Evolutionary conservation across 2,113 vertebrate species (phyloP).

Genomic region (Gobius niger): DNA sequence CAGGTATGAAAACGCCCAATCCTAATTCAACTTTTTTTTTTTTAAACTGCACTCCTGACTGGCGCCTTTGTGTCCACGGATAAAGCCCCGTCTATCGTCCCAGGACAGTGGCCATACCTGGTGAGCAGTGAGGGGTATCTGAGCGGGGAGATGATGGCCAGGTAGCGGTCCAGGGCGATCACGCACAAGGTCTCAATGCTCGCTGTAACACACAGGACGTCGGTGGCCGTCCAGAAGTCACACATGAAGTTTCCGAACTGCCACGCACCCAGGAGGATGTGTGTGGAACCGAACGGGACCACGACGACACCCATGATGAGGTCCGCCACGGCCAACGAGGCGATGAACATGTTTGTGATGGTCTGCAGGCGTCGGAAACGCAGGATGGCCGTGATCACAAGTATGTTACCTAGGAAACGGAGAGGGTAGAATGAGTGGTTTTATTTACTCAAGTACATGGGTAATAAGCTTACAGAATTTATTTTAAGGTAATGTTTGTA

Average conservation of each 20-base stretch:
- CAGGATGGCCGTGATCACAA: conserved; percentile 93
- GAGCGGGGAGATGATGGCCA: conserved; percentile 94
- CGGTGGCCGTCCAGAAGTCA: conserved; percentile 91
- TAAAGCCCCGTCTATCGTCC: not conserved
- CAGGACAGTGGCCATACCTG: conserved; percentile 52
- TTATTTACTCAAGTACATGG: no score
- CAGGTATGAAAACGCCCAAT: not conserved
- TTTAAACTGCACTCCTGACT: not conserved
- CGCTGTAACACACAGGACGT: conserved; percentile 94
- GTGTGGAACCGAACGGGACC: conserved; percentile 88
- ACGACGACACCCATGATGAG: conserved; percentile 94
- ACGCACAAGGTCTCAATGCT: conserved; percentile 97
- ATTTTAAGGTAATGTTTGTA: no score
- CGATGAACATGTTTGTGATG: conserved; percentile 95
- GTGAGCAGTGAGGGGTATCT: conserved; percentile 92
- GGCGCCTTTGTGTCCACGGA: not conserved
- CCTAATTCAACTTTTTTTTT: not conserved
- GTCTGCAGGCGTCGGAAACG: conserved; percentile 93
- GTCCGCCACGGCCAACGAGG: conserved; percentile 93
- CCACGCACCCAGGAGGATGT: conserved; percentile 88
- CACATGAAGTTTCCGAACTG: conserved; percentile 91
- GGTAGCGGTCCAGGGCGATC: conserved; percentile 94
- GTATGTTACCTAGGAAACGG: conserved; percentile 79
- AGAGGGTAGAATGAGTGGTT: not conserved
- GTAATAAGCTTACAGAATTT: not conserved